phyloP scores from a whole-genome alignment of 92 coral and sea anemone species.

The Muricea muricata region DNA sequence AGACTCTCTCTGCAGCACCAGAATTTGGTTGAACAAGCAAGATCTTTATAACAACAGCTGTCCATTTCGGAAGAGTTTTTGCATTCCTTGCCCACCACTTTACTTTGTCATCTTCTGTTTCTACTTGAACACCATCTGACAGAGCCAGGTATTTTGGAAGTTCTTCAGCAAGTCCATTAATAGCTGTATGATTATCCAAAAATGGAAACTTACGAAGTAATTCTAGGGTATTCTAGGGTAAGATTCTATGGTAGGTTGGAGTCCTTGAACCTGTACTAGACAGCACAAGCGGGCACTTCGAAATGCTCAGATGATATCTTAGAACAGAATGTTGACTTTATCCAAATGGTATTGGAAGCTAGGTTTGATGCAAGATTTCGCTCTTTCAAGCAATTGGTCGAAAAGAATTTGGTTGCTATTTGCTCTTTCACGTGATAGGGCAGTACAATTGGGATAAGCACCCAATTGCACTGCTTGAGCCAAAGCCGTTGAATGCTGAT shows the following conservation, averaged over 20 bases:
- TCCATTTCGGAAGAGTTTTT: slow-evolving; percentile 12
- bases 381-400: neutral
- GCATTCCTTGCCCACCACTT: slow-evolving; percentile 44
- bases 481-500: slow-evolving; percentile 57
- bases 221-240: too few relatives aligned
- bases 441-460: neutral
- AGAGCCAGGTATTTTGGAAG: slow-evolving; percentile 11
- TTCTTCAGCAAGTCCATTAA: neutral
- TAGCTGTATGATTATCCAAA: slow-evolving; percentile 7
- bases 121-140: too few relatives aligned
- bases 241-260: slow-evolving; percentile 5
- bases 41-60: neutral
- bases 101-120: slow-evolving; percentile 42
- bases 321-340: neutral
- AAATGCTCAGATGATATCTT: neutral
- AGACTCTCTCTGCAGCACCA: neutral
- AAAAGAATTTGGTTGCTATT: neutral
- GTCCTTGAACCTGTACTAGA: slow-evolving; percentile 14
- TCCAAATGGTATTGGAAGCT: neutral
- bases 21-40: neutral
- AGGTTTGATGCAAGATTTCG: neutral
- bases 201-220: slow-evolving; percentile 9
- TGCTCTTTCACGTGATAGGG: too few relatives aligned
- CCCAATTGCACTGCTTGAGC: slow-evolving; percentile 48
- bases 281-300: neutral